phyloP scores from a whole-genome alignment of 2,888 invertebrate genomes.

The Drosophila rubida region DNA sequence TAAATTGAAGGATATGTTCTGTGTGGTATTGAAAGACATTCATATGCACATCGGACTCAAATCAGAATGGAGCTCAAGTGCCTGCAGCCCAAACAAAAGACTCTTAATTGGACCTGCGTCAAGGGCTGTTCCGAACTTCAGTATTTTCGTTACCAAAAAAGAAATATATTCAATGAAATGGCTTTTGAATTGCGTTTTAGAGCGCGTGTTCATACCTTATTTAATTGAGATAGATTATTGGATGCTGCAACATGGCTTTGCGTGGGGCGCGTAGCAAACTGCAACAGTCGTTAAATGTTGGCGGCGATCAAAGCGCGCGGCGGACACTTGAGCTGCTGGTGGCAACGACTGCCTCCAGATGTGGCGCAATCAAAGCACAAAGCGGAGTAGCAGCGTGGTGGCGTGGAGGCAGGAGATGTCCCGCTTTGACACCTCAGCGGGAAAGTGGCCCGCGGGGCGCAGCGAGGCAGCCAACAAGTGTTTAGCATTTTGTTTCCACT shows the following conservation, averaged over 20 bases:
- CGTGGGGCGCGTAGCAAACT: slow-evolving; percentile 16
- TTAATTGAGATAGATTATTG: slow-evolving; percentile 40
- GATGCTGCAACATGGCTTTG: slow-evolving; percentile 5
- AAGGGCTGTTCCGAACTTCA: background rate
- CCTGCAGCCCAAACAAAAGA: background rate
- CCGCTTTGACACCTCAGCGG: slow-evolving; percentile 58
- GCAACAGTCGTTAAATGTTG: slow-evolving; percentile 60
- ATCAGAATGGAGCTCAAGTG: background rate
- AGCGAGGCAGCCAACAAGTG: slow-evolving; percentile 69
- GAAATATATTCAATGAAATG: slow-evolving; percentile 5
- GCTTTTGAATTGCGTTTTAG: slow-evolving; percentile 1
- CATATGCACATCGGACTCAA: background rate
- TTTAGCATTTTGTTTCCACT: slow-evolving; percentile 76
- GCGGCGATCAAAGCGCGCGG: slow-evolving; percentile 50
- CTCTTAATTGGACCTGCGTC: background rate
- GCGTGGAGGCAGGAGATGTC: slow-evolving; percentile 8
- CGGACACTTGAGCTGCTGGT: slow-evolving; percentile 42
- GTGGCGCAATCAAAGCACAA: slow-evolving; percentile 59
- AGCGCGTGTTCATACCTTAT: slow-evolving; percentile 7
- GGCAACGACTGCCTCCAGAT: slow-evolving; percentile 56
- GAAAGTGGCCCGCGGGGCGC: slow-evolving; percentile 58
- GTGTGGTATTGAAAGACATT: background rate
- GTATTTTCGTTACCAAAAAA: slow-evolving; percentile 3
- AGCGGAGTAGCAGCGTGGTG: background rate
- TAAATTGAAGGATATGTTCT: background rate